Percentiles rank a stretch among this genome's conserved stretches.
These are phyloP conservation scores for Drosophila oshimai DNA, from an alignment of 1,140 invertebrate genomes.

Conservation along the genomic window DNA sequence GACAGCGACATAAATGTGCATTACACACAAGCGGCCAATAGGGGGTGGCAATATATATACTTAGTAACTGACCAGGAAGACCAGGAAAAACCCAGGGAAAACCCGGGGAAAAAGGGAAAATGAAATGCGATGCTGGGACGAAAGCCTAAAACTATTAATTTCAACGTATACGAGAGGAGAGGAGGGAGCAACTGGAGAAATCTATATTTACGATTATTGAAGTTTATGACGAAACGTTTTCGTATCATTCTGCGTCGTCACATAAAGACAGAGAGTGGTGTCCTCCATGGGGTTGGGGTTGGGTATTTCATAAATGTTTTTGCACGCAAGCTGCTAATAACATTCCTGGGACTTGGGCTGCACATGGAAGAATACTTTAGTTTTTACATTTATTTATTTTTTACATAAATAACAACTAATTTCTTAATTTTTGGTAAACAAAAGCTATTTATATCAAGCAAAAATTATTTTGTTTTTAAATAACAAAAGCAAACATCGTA, in stretches of 20 bases:
- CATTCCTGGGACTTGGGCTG: slow-evolving; percentile 23
- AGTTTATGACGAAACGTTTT: slow-evolving; percentile 83
- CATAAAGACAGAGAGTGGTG: slow-evolving; percentile 69
- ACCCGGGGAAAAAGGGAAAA: slow-evolving; percentile 44
- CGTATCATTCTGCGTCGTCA: slow-evolving; percentile 82
- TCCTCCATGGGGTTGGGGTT: slow-evolving; percentile 20
- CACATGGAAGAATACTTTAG: neutral
- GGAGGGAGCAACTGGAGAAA: slow-evolving; percentile 54
- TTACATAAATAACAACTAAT: neutral
- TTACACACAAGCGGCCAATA: slow-evolving; percentile 36
- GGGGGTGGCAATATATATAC: too few species aligned
- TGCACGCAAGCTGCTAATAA: slow-evolving; percentile 78
- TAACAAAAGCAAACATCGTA: too few species aligned
- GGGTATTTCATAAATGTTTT: slow-evolving; percentile 76
- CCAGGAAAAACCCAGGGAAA: neutral
- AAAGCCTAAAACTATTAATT: slow-evolving; percentile 81
- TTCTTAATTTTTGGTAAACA: neutral
- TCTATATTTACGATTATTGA: slow-evolving; percentile 83
- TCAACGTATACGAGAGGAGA: slow-evolving; percentile 62
- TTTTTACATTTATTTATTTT: neutral
- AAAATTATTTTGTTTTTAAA: neutral
- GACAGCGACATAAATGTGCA: slow-evolving; percentile 68
- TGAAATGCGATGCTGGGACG: slow-evolving; percentile 69
- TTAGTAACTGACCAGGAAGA: slow-evolving; percentile 54
- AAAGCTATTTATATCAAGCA: too few species aligned